Base-by-base conservation (phyloP, 2,888 invertebrate genomes). In the Microctonus hyperodae region DNA sequence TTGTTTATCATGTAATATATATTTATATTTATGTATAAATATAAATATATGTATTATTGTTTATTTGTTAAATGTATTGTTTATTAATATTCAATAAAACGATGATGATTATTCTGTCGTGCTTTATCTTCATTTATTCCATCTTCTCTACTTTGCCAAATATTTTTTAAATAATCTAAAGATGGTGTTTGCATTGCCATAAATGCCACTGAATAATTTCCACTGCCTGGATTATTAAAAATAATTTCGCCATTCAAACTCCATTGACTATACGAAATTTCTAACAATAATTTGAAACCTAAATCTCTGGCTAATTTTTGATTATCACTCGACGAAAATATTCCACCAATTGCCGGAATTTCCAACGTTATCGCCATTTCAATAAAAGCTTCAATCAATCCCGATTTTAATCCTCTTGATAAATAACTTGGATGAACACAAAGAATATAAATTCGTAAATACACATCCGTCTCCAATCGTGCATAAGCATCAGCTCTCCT, bases 161-260 rank as follows among this genome's bases (percentile, higher is more conserved):
- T 70, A 56, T 67, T 64, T 57, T 68, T 13, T 35, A 51, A 35
- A 25, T 44, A 35, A 20, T 51, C 37, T 48, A 44, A 50, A 11
- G 60, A 58, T 56, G 73, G 58, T 28, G 76, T 62, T 6, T 25
- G 7, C 67, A 73, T 72, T 1, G 74, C 78, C 82, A 83, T 81
- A 13, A 79, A 76, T 7, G 78, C 78, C n/a, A 74, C 80, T 0
- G 86, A 84, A 72, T 86, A 86, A 77, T 87, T 87, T 5, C 86
- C 86, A 40, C 83, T 80, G 9, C 87, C 87, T 0, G 87, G 85
- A 75, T 86, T 84, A 28, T 83, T 84, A 72, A 87, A 87, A 4
- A 86, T 79, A n/a, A 86, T 72, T 56, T 81, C 77, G 13, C 83
- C 81, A 11, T 83, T 72, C 58, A 85, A 79, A 6, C 81, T 62